Conservation (phyloP, 2,797 vertebrate genomes). For the Scarus forsteni region DNA sequence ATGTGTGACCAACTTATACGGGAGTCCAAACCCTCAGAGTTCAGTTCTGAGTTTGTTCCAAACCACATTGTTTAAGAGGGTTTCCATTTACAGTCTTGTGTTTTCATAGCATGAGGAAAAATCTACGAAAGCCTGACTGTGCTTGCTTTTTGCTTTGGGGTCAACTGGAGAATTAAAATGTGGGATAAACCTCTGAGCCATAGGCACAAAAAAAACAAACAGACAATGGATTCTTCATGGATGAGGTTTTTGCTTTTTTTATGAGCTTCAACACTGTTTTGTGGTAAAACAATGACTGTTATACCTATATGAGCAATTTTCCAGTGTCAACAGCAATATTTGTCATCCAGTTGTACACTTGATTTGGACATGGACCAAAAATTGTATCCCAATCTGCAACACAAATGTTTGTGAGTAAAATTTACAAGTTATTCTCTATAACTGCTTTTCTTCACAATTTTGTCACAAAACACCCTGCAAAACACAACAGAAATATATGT, state of each 20-base stretch:
- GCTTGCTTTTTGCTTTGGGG: constrained; percentile 24
- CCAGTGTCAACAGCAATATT: not conserved
- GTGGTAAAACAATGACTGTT: too few relatives aligned
- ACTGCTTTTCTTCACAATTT: too few relatives aligned
- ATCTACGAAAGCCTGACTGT: constrained; percentile 23
- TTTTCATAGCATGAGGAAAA: constrained; percentile 45
- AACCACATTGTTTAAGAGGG: constrained; percentile 64
- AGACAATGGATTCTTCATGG: constrained; percentile 1
- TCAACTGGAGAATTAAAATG: constrained; percentile 34
- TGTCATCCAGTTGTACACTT: not conserved
- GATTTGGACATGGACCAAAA: too few relatives aligned
- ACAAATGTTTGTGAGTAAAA: too few relatives aligned
- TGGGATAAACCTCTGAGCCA: constrained; percentile 20
- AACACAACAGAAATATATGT: too few relatives aligned
- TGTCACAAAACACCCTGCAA: too few relatives aligned
- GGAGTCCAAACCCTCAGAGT: constrained; percentile 50
- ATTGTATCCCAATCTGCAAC: too few relatives aligned
- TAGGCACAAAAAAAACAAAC: constrained; percentile 11
- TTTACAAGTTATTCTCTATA: too few relatives aligned
- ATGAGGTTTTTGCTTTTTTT: too few relatives aligned
- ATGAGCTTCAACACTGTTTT: too few relatives aligned
- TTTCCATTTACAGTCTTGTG: constrained; percentile 44
- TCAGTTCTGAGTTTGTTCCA: constrained; percentile 46
- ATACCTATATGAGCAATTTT: not conserved
- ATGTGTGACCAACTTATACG: constrained; percentile 51